Evolutionary conservation across 2,113 vertebrate genomes (phyloP), one percentile per base, ranked within the genome.

Genomic region (Periophthalmodon schlosseri): DNA sequence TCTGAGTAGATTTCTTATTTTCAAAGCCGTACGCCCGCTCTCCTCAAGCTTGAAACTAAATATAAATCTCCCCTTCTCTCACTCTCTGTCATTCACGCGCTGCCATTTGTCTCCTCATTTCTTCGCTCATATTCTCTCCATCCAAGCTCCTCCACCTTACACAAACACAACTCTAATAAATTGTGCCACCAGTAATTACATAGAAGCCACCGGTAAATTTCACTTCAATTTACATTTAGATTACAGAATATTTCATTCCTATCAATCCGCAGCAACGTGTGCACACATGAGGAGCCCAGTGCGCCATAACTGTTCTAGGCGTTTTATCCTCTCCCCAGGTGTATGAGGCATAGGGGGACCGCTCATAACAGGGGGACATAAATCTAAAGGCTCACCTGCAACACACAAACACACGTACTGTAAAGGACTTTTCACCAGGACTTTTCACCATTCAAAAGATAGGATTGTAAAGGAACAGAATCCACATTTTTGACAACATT

Each of bases 171-270:
- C 69, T 80, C 85, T 87, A 91, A 92, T 91, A 91, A 90, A 92
- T 93, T 88, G 88, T 86, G 82, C 82, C 77, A 79, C 78, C 76
- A 79, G 90, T 89, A 93, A 92, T 93, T 93, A 90, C 91, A 87
- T 79, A 88, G 88, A 90, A 89, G 74, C 89, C 88, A 89, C 81
- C 86, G 73, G 88, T 93, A 93, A 92, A 92, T 92, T 91, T 89
- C 81, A 84, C 84, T 90, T 91, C 87, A 88, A 93, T 93, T 93
- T 93, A 88, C 92, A 92, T 92, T 93, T 93, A 93, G 91, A 93
- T 92, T 92, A 92, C 83, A 80, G 89, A 92, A 90, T 93, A 93
- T 92, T 92, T 92, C 87, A 89, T 83, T 91, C 72, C 88, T 87
- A 90, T 90, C 89, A 84, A 79, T 89, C 84, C 82, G 72, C 69